Conservation (phyloP, 2,888 invertebrate genomes). For the Agrochola lychnidis region DNA sequence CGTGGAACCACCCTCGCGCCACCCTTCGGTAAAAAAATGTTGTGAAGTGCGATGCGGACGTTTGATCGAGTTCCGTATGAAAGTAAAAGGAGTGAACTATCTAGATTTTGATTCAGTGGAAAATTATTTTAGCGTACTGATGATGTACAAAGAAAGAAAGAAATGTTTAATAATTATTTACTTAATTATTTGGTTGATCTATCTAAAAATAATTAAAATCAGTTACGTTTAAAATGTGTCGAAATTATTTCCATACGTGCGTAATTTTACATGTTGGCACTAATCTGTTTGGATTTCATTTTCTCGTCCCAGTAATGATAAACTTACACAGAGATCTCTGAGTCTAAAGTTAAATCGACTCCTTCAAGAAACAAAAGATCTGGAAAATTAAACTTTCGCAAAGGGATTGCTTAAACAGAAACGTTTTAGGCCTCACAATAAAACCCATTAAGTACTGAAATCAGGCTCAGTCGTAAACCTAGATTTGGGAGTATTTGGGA, state of each 20-base stretch:
- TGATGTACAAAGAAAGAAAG: not conserved
- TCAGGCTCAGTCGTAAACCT: conserved; percentile 55
- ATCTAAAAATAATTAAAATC: not conserved
- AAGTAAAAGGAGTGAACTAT: conserved; percentile 34
- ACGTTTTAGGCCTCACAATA: conserved; percentile 56
- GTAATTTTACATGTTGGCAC: not conserved
- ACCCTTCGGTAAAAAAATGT: conserved; percentile 63
- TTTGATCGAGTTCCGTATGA: conserved; percentile 63
- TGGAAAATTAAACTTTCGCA: conserved; percentile 50
- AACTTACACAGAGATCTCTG: conserved; percentile 19
- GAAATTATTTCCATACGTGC: not conserved
- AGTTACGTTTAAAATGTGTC: not conserved
- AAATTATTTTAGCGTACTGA: not conserved
- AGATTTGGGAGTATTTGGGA: conserved; percentile 51
- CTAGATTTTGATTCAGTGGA: not conserved
- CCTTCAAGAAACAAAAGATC: conserved; percentile 49
- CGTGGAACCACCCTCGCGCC: conserved; percentile 67
- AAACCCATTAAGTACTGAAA: conserved; percentile 60
- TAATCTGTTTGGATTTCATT: conserved; percentile 14
- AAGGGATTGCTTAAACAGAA: conserved; percentile 55
- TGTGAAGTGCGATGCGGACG: conserved; percentile 45
- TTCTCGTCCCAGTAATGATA: conserved; percentile 11
- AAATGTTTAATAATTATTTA: not conserved
- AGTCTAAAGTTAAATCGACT: conserved; percentile 30
- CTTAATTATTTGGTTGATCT: not conserved